Conservation (phyloP, 2,888 invertebrate genomes). For the Pammene aurita region DNA sequence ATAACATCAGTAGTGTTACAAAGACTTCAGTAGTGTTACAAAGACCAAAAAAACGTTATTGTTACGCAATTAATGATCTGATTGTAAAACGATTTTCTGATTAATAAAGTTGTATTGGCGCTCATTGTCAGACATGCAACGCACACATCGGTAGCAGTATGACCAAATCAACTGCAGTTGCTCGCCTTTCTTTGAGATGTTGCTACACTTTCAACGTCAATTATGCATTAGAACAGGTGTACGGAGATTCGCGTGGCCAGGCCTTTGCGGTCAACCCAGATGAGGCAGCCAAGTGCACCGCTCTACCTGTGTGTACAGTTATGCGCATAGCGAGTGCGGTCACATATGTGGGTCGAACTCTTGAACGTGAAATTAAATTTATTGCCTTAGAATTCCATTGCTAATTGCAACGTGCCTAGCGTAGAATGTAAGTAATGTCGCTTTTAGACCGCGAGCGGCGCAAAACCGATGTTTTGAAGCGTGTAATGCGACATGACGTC, state of each 20-base stretch:
- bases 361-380: slow-evolving; percentile 72
- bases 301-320: slow-evolving; percentile 67
- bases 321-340: slow-evolving; percentile 70
- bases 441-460: neutral
- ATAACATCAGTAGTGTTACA: too few species aligned
- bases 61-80: neutral
- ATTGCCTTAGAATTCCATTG: slow-evolving; percentile 65
- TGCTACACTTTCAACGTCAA: slow-evolving; percentile 28
- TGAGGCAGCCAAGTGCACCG: slow-evolving; percentile 55
- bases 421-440: slow-evolving; percentile 31
- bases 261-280: slow-evolving; percentile 73
- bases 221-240: slow-evolving; percentile 50
- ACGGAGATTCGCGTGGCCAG: slow-evolving; percentile 44
- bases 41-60: neutral
- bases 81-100: slow-evolving; percentile 2
- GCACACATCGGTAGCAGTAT: neutral
- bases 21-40: too few species aligned
- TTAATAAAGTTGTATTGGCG: slow-evolving; percentile 1
- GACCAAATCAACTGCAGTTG: neutral
- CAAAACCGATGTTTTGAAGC: slow-evolving; percentile 17
- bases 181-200: slow-evolving; percentile 8
- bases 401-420: slow-evolving; percentile 57
- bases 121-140: neutral
- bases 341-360: slow-evolving; percentile 71
- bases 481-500: too few species aligned